Percentiles rank a stretch among this genome's conserved stretches.
Conservation (phyloP, 2,113 vertebrate species). For the Atherinomorus stipes region DNA sequence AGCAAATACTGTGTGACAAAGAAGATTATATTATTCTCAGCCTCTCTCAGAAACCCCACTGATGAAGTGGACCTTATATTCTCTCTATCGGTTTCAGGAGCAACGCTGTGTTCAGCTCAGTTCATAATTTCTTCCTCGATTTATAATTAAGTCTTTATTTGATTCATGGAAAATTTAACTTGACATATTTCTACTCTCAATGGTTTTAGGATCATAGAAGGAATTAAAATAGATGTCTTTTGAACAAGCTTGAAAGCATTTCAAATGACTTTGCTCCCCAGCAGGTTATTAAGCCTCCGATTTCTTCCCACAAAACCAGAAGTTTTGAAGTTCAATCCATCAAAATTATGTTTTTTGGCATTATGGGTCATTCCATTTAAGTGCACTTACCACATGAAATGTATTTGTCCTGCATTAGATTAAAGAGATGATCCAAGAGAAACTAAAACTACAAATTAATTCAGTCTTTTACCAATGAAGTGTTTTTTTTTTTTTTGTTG, state of each 20-base stretch:
- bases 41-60: no score
- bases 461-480: not conserved
- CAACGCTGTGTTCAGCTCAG: no score
- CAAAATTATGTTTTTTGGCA: constrained; percentile 19
- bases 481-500: no score
- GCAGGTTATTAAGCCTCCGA: constrained; percentile 4
- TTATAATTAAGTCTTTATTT: not conserved
- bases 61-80: no score
- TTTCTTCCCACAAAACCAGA: constrained; percentile 32
- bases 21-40: no score
- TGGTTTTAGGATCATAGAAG: not conserved
- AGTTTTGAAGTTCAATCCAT: constrained; percentile 22
- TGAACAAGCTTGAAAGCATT: constrained; percentile 4
- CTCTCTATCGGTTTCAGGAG: no score
- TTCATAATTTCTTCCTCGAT: no score
- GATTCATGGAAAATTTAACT: not conserved
- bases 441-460: constrained; percentile 32
- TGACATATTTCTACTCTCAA: not conserved
- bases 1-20: no score
- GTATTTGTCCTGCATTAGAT: not conserved
- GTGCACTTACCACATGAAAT: constrained; percentile 21
- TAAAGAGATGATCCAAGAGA: constrained; percentile 8
- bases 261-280: not conserved
- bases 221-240: constrained; percentile 13
- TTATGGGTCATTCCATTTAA: constrained; percentile 5